Conservation (phyloP, 2,797 vertebrate genomes). For the Petrocephalus sullivani region DNA sequence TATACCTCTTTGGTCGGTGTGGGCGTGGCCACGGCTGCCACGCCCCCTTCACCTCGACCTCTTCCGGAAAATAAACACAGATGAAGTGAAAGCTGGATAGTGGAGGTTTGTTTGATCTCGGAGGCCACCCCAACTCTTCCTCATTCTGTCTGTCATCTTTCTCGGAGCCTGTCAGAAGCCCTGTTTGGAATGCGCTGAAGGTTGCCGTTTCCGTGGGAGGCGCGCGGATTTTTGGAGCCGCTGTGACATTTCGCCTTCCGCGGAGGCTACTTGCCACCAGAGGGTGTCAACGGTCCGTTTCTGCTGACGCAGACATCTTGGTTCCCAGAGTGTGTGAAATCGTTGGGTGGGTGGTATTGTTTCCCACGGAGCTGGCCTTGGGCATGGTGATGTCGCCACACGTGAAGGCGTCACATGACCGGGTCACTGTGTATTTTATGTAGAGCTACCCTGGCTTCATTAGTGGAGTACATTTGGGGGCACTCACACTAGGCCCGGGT, state of each 20-base stretch:
- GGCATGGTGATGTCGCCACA: not conserved
- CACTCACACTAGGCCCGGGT: not conserved
- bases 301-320: not conserved
- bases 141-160: not conserved
- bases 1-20: not conserved
- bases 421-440: no score
- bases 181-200: not conserved
- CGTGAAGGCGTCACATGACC: not conserved
- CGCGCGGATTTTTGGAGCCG: not conserved
- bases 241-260: not conserved
- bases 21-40: not conserved
- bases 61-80: not conserved
- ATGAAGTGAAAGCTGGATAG: not conserved
- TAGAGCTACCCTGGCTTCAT: not conserved
- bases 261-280: not conserved
- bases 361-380: not conserved
- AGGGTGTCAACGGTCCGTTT: not conserved
- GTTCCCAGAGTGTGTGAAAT: not conserved
- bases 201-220: not conserved
- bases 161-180: not conserved
- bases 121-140: not conserved
- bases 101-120: not conserved
- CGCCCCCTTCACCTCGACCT: not conserved
- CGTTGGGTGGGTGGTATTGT: not conserved
- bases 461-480: not conserved